A percentile compares a stretch with the other conserved stretches of the same genome.
Conservation (phyloP, 2,113 vertebrate species). For the Tachysurus fulvidraco region DNA sequence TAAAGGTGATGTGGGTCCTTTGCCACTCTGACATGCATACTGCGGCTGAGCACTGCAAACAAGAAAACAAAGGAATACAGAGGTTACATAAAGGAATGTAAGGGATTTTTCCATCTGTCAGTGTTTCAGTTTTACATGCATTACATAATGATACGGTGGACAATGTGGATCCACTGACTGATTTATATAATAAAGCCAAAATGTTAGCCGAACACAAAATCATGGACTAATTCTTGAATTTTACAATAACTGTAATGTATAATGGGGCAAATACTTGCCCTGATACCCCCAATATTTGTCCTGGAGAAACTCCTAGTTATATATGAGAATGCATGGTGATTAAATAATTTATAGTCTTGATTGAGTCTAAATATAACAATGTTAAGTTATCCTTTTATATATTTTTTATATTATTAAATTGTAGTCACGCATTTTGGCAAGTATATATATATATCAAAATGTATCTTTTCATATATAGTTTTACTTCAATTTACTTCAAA, state of each 20-base stretch:
- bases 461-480: no score
- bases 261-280: background rate
- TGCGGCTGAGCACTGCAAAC: slow-evolving; percentile 22
- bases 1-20: background rate
- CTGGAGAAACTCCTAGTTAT: background rate
- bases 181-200: background rate
- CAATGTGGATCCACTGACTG: background rate
- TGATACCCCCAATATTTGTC: background rate
- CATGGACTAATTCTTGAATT: background rate
- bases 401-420: background rate
- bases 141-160: background rate
- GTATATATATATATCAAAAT: background rate
- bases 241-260: background rate
- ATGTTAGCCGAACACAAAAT: background rate
- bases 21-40: background rate
- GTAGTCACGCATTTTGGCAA: background rate
- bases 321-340: background rate
- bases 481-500: no score
- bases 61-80: background rate
- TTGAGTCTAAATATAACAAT: background rate
- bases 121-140: background rate
- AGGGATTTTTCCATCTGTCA: background rate
- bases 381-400: background rate
- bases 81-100: background rate
- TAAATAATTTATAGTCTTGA: background rate